Base-by-base conservation (phyloP, 1,140 invertebrate species). In the Euura lappo region DNA sequence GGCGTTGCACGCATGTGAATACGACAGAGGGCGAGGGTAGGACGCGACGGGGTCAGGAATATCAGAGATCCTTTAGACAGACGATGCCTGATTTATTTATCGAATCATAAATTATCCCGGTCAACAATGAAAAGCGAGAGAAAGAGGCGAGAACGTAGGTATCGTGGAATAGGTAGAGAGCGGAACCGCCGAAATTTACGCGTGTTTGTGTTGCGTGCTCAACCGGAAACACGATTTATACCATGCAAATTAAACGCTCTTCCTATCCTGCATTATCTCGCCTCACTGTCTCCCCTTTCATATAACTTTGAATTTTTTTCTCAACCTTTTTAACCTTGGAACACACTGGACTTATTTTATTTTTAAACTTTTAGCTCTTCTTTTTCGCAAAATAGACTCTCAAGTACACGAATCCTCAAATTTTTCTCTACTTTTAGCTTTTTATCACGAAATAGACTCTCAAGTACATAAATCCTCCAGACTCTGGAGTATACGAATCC, bases 171-270 rank as follows among this genome's bases (percentile, higher is more conserved):
- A 44, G 44, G 7, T 44, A 43, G 11, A 69, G 7, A 69, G 8
- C n/a, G 76, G 82, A 74, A 74, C 70, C 66, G 75, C 68, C 78
- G 75, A 83, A 84, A 83, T 79, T 83, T 42, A 79, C 83, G 81
- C 83, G 77, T 85, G 85, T 85, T 86, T 85, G 81, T 79, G 75
- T 85, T 85, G 82, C 83, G 83, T 84, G 81, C 85, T 84, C 85
- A 80, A 85, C 82, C 83, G 84, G 81, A 85, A 86, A 85, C 83
- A 82, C 83, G 81, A 85, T 85, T 86, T 86, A 85, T 85, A 84
- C 83, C 80, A 86, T 86, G 85, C 85, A 86, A 86, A 86, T 86
- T 85, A 82, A 83, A 83, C 80, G 83, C 81, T 78, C 79, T 81
- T 76, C 74, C 79, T 76, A 74, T 71, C 45, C 68, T 74, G 74